Evolutionary conservation across 2,113 vertebrate genomes (phyloP), one percentile per base, ranked within the genome.

Genomic region (Syrrhaptes paradoxus): DNA sequence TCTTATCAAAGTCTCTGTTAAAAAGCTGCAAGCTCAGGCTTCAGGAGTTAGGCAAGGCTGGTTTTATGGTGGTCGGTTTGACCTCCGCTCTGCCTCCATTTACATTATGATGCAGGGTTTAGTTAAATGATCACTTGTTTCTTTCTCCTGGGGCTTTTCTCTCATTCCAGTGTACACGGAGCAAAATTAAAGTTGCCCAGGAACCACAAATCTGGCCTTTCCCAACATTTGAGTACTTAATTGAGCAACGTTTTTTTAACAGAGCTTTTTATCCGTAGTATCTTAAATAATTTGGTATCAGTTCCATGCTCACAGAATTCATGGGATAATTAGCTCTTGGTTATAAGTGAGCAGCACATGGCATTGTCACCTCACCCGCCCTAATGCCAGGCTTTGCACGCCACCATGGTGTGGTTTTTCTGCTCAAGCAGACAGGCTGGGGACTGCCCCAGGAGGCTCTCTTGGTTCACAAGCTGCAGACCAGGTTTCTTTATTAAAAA

Each of bases 141-240:
- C 65, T 94, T 81, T 58, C 95, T 97, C 95, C 90, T n/a, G 88
- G 73, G 92, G 76, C 75, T 86, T 59, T 77, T 68, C 72, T 57
- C 79, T 97, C 75, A 17, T 91, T 89, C 52, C 68, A 49, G 68
- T 19, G 85, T 65, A 67, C 75, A 59, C 1, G 34, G 79, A 93
- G 55, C 48, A 74, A 46, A 93, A 91, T 74, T 48, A 38, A 80
- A 88, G 55, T 22, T 20, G 19, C 0, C 0, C 15, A 36, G 61
- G 52, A 88, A 19, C 52, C 59, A 63, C 68, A 88, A 41, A 65
- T 73, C 76, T 81, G 85, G 38, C 68, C 49, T 81, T 92, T 90
- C 70, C 65, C 65, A 75, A 13, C 41, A 10, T 48, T 6, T 32
- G 21, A 83, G 63, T n/a, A 21, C 72, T 84, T 74, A 32, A 24